Evolutionary conservation across 2,113 vertebrate species (phyloP), one percentile per base, ranked within the genome.

Genomic region (Ciconia stormi): DNA sequence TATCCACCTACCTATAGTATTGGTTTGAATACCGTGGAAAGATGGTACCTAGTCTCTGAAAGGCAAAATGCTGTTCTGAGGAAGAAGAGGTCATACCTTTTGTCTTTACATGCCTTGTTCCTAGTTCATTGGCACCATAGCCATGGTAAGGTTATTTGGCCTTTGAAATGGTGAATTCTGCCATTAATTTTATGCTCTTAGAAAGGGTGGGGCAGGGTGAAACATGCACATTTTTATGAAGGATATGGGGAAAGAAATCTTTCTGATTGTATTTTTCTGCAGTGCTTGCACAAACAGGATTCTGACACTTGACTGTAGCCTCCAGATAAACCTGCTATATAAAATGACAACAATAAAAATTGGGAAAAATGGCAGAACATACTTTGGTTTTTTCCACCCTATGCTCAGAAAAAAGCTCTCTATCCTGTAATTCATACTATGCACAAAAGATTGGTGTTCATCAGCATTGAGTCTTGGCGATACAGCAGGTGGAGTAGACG

Each of bases 401-500:
- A 15, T 40, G 46, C 7, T 65, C 53, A 59, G 18, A 34, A 38
- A 80, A 86, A 87, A 61, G 5, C 15, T 76, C 42, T 67, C 26
- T 85, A 9, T 42, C 27, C 18, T 89, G 20, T 80, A 38, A 74
- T 46, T 85, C 32, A n/a, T n/a, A 11, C 30, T 58, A 44, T 36
- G 15, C 13, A 58, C 36, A 61, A n/a, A 49, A 59, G 20, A 36
- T 11, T 66, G 21, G 6, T 67, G 11, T 46, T 74, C 47, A 53
- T 76, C 56, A 90, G 2, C 6, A 36, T 3, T 71, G 36, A 74
- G 9, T 44, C 26, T 52, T 27, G 32, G 32, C 61, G 55, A 61
- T 47, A 55, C 0, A 52, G 19, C 10, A 73, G 16, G 10, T 73
- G 16, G 30, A 58, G n/a, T 11, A 84, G 40, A 42, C 0, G 0